phyloP scores from a whole-genome alignment of 2,113 vertebrate genomes.

The Paratilapia polleni region DNA sequence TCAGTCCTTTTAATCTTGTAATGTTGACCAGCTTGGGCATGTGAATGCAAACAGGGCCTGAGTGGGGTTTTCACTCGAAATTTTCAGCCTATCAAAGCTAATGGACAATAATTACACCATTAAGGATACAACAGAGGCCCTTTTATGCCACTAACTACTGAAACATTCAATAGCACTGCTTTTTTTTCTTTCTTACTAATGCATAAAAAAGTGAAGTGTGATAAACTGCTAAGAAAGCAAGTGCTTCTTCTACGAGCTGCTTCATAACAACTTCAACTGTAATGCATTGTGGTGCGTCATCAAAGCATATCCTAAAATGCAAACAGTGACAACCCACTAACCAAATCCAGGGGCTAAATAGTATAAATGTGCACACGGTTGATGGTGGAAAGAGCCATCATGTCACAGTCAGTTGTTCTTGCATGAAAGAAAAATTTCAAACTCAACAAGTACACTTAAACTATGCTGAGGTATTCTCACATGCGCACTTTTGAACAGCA shows the following conservation, averaged over 20 bases:
- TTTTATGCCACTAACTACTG: conserved; percentile 5
- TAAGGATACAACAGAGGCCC: conserved; percentile 20
- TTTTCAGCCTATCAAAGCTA: conserved; percentile 31
- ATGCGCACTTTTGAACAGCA: no score
- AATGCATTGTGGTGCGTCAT: neutral
- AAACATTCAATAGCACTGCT: neutral
- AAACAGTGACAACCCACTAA: neutral
- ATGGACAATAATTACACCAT: conserved; percentile 43
- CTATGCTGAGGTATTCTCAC: no score
- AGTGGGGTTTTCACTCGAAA: conserved; percentile 29
- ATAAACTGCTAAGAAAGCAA: neutral
- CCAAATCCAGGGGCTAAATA: neutral
- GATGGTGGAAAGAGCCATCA: neutral
- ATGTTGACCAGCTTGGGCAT: conserved; percentile 19
- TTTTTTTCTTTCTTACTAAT: neutral
- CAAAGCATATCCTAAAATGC: neutral
- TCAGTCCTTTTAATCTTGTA: conserved; percentile 34
- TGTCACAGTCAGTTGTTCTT: neutral
- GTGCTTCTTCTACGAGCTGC: neutral
- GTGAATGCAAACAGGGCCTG: conserved; percentile 15
- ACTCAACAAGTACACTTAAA: neutral
- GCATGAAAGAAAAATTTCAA: neutral
- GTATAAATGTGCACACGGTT: no score
- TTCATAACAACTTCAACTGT: neutral
- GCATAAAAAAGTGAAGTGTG: conserved; percentile 11